These are phyloP conservation scores for Drosophila quinaria DNA, from an alignment of 2,888 invertebrate species.

Conservation along the genomic window DNA sequence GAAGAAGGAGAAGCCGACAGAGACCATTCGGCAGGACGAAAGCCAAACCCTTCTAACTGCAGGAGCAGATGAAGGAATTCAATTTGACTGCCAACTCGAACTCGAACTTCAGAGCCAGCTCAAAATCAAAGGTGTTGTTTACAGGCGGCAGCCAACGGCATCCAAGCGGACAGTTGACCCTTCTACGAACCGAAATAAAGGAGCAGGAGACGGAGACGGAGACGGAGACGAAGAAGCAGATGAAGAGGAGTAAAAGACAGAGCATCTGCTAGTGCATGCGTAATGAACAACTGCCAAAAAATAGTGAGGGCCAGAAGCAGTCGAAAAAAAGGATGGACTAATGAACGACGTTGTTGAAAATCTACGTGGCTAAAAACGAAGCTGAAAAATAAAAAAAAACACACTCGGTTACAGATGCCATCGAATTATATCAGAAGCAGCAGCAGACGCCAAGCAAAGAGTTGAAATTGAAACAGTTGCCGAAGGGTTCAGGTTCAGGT, in stretches of 20 bases:
- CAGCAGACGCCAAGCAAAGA: constrained; percentile 60
- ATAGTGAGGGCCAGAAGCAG: constrained; percentile 52
- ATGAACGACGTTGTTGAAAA: constrained; percentile 77
- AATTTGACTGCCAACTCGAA: constrained; percentile 63
- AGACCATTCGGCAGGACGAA: constrained; percentile 48
- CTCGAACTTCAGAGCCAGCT: constrained; percentile 9
- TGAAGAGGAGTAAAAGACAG: constrained; percentile 41
- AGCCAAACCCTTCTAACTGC: constrained; percentile 61
- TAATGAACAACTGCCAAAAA: constrained; percentile 83
- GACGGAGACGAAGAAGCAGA: constrained; percentile 16
- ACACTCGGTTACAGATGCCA: constrained; percentile 74
- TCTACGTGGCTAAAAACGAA: constrained; percentile 67
- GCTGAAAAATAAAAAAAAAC: constrained; percentile 46
- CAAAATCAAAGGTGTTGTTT: constrained; percentile 83
- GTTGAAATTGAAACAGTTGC: constrained; percentile 74
- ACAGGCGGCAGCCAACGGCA: constrained; percentile 59
- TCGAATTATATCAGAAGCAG: constrained; percentile 67
- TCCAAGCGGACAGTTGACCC: constrained; percentile 72
- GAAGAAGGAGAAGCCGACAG: constrained; percentile 5
- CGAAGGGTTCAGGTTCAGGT: constrained; percentile 62
- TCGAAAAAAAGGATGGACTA: constrained; percentile 59
- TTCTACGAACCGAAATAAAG: constrained; percentile 58
- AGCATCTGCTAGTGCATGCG: constrained; percentile 83
- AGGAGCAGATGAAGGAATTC: constrained; percentile 56
- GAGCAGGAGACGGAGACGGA: constrained; percentile 32